Percentiles rank a stretch among this genome's conserved stretches.
Evolutionary conservation across 2,797 vertebrate species (phyloP).

Genomic region (Pelobates cultripes): DNA sequence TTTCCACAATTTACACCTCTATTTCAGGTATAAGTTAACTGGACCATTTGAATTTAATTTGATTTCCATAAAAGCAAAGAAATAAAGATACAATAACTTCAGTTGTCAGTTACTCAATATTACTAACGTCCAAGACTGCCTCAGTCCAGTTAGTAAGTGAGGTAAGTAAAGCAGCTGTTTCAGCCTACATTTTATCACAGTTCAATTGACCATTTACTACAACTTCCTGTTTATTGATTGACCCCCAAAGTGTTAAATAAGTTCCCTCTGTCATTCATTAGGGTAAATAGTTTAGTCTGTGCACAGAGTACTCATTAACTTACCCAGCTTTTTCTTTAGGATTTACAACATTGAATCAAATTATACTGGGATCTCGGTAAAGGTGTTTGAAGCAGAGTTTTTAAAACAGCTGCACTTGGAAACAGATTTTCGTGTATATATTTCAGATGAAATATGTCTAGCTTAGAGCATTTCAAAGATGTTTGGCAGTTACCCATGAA

Average conservation of each 20-base stretch:
- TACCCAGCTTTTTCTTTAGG: not conserved
- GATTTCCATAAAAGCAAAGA: too few relatives aligned
- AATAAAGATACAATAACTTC: not conserved
- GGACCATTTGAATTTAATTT: too few relatives aligned
- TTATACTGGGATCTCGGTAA: not conserved
- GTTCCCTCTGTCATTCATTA: not conserved
- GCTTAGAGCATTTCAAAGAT: not conserved
- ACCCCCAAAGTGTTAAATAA: not conserved
- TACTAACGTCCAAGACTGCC: not conserved
- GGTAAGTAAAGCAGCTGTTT: too few relatives aligned
- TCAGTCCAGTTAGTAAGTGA: too few relatives aligned
- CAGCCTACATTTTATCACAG: too few relatives aligned
- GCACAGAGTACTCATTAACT: not conserved
- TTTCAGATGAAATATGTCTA: not conserved
- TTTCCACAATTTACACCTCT: constrained; percentile 13
- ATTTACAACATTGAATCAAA: not conserved
- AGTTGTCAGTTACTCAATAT: not conserved
- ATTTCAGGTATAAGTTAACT: not conserved
- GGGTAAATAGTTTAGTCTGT: not conserved
- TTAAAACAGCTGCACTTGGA: not conserved
- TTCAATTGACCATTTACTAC: too few relatives aligned
- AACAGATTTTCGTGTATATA: not conserved
- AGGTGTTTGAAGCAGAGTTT: not conserved
- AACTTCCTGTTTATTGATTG: not conserved
- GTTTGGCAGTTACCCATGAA: not conserved